Evolutionary conservation across 2,797 vertebrate species (phyloP).

Genomic region (Halcyon chelicuti): DNA sequence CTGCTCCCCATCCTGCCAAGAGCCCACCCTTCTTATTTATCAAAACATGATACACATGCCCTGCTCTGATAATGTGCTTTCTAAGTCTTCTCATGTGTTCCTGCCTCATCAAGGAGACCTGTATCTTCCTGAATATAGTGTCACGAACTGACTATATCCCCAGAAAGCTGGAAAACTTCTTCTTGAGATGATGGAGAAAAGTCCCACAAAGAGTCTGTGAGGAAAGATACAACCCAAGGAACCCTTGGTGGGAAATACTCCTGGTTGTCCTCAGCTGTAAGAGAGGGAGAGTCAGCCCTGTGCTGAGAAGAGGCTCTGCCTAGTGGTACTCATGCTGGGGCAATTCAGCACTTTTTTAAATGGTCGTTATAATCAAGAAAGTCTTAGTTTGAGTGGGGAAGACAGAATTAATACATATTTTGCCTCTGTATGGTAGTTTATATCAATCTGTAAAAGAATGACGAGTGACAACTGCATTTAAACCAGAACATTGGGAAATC

Average conservation of each 20-base stretch:
- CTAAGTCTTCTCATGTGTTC: neutral
- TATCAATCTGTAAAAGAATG: neutral
- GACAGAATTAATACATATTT: neutral
- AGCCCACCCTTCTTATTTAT: neutral
- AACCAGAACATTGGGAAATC: neutral
- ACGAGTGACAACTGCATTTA: neutral
- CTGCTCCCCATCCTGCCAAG: neutral
- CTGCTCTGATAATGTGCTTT: neutral
- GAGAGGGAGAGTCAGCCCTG: neutral
- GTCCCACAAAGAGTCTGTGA: neutral
- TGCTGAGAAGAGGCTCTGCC: neutral
- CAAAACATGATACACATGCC: neutral
- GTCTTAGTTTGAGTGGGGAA: neutral
- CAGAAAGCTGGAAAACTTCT: neutral
- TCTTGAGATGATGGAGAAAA: neutral
- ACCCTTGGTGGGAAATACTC: neutral
- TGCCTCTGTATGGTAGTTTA: neutral
- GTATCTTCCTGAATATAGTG: neutral
- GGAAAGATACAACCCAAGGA: neutral
- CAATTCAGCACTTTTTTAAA: neutral
- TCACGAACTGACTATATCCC: neutral
- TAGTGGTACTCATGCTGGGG: neutral
- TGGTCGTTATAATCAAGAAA: neutral
- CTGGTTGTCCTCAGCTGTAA: neutral
- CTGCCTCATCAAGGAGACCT: neutral